Evolutionary conservation across 2,888 invertebrate genomes (phyloP), one percentile per base, ranked within the genome.

Genomic region (Parasteatoda lunata): DNA sequence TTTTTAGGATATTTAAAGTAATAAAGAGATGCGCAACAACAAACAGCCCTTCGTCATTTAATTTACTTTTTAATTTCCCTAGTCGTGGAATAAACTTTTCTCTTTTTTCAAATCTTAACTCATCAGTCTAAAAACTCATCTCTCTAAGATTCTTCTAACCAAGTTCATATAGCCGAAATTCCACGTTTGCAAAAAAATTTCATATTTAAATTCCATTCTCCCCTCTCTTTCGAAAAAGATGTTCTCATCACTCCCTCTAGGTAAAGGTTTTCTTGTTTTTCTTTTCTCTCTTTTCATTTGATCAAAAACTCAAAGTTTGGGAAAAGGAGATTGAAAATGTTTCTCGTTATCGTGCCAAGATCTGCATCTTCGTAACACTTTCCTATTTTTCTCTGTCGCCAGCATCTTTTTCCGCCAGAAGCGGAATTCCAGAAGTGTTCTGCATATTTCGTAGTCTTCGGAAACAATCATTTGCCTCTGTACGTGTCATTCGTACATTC

Each of bases 401-500:
- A n/a, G 6, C 47, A 51, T 68, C 52, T 13, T 11, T 3, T 45
- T 48, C 49, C 15, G 49, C 13, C 30, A 70, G 54, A 45, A 47
- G 48, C 9, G 52, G 52, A 77, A n/a, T 69, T 54, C 69, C 47
- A n/a, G 47, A 59, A 47, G n/a, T 54, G 30, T 11, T 45, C 64
- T 47, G 75, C 59, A 75, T 64, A 64, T 64, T 75, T 75, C 49
- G 59, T 69, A 51, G 72, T n/a, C 64, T n/a, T 30, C 8, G 65
- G 71, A 83, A 83, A 84, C 66, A 72, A 66, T 72, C 52, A 77
- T 77, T 84, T 52, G 54, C 66, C 51, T 75, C 45, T 65, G 64
- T 49, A 77, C 54, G 71, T 72, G 48, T 77, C 77, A 84, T 4
- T 59, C 47, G 15, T 13, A 59, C 72, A 84, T 84, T 72, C 77